Base-by-base conservation (phyloP, 2,113 vertebrate species). In the Syngnathus scovelli region DNA sequence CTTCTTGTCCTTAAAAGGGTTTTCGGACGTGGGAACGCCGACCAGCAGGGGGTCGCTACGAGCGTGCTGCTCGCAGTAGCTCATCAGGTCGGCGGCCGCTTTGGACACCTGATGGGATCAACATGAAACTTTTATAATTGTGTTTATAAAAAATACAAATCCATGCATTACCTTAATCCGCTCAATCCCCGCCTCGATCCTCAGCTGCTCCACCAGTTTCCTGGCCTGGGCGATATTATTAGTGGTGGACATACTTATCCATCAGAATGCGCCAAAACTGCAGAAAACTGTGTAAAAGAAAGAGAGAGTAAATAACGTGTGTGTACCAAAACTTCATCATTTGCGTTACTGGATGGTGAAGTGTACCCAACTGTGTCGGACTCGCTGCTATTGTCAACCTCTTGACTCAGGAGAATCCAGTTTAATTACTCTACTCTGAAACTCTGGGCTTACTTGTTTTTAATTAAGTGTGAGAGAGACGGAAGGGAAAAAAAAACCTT, bases 1-100 rank as follows among this genome's bases (percentile, higher is more conserved):
- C 41, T 98, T 98, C 92, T 98, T 98, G 92, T 98, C 96, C 89
- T 98, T 98, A 81, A 98, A 98, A 46, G 96, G 96, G 73, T 98
- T 98, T 87, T 98, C 96, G 0, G 96, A 98, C 33, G 95, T 95
- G 0, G 96, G 95, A 1, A 98, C 92, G 16, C 96, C 96, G 1
- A 98, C 95, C 89, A 98, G 93, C 83, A 98, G 88, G 0, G 96
- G 94, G 84, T 98, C 96, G 1, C 64, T 94, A 78, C 95, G 86
- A 79, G 95, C 95, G 54, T 98, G 94, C 64, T 98, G 94, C 91
- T 98, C 95, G 8, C 96, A 98, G 91, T 96, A 98, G 78, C 89
- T 96, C 96, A 98, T 95, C 60, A 98, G 93, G 70, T 98, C 96
- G 0, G 94, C 94, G 0, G 95, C 94, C 0, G 96, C 95, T 86